Evolutionary conservation across 1,140 invertebrate genomes (phyloP), one percentile per base, ranked within the genome.

Genomic region (Drosophila asahinai): DNA sequence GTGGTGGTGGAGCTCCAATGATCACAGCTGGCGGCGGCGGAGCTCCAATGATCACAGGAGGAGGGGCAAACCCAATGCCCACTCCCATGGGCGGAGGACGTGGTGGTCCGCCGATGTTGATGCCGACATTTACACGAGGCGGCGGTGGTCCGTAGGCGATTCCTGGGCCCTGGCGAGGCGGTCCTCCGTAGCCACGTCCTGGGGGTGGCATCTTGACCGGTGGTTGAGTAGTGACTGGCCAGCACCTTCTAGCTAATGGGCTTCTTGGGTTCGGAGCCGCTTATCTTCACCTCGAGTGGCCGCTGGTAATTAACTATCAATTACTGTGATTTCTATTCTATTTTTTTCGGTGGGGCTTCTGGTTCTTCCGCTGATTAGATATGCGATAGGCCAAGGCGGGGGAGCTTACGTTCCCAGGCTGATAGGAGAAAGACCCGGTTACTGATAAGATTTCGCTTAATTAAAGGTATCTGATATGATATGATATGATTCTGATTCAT

Each of bases 251-350:
- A 17, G 25, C 42, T 40, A 12, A 48, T 55, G 40, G 25, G 36
- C 25, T 59, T 51, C 36, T 51, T 43, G 22, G 15, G 19, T 19
- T 55, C 33, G 4, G 5, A 9, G 36, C 15, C 40, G 5, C 47
- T 75, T 77, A 71, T 52, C 61, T 58, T 43, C 30, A n/a, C 45
- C 62, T 65, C 70, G 52, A 71, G 66, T 73, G 60, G 57, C 54
- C 59, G 47, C 43, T 30, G 52, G 78, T 90, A 90, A 90, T 90
- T 90, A 90, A 81, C 68, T 82, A 90, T 90, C 82, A 80, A 90
- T 90, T 90, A 90, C 51, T 66, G 81, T 81, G 84, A 81, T 81
- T 89, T 83, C 54, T n/a, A n/a, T 11, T 38, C 8, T 77, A 27
- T 67, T 80, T 64, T 45, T n/a, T 27, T 72, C 47, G 11, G 45